phyloP scores from a whole-genome alignment of 2,797 vertebrate genomes.

The Notolepis coatsorum region DNA sequence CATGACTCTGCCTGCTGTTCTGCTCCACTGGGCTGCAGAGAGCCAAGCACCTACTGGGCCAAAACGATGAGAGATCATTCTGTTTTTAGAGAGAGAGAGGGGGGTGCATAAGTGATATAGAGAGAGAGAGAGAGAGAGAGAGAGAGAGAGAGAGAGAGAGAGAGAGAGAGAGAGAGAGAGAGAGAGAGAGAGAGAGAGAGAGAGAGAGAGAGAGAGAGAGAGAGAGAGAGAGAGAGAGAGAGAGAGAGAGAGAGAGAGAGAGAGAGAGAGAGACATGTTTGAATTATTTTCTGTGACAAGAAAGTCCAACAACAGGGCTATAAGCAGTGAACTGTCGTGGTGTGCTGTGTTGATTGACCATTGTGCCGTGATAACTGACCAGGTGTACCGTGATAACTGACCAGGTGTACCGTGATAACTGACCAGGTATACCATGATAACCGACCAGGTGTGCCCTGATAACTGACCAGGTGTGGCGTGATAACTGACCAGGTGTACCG shows the following conservation, averaged over 20 bases:
- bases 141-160: conserved; percentile 20
- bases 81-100: conserved; percentile 10
- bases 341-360: too few relatives aligned
- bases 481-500: too few relatives aligned
- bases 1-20: conserved; percentile 69
- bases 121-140: conserved; percentile 15
- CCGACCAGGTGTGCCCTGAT: too few relatives aligned
- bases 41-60: conserved; percentile 12
- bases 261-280: background rate
- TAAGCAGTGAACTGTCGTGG: too few relatives aligned
- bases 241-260: conserved; percentile 9
- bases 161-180: conserved; percentile 1
- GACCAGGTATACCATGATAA: too few relatives aligned
- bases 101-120: too few relatives aligned
- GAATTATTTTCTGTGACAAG: conserved; percentile 6
- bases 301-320: background rate
- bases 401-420: too few relatives aligned
- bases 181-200: too few relatives aligned
- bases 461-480: too few relatives aligned
- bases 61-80: conserved; percentile 18
- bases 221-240: conserved; percentile 22
- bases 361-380: too few relatives aligned
- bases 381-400: too few relatives aligned
- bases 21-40: conserved; percentile 56
- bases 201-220: background rate